Percentiles rank a stretch among this genome's conserved stretches.
These are phyloP conservation scores for Dryobota labecula DNA, from an alignment of 2,888 invertebrate species.

Conservation along the genomic window DNA sequence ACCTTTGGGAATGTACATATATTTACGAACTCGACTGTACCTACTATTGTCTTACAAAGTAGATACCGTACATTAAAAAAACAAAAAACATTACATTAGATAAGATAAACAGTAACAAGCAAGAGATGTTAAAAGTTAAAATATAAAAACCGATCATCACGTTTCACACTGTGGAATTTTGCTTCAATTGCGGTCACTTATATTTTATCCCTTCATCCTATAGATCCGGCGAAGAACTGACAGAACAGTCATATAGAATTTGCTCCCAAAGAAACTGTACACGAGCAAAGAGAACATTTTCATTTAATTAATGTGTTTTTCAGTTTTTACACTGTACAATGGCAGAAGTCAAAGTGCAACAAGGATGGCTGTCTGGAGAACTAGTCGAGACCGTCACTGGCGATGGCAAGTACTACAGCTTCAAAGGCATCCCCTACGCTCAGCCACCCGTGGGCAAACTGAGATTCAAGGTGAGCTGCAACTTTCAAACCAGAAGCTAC, in stretches of 20 bases:
- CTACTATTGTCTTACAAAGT: background rate
- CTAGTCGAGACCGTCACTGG: constrained; percentile 63
- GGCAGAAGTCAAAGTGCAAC: constrained; percentile 68
- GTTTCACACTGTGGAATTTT: no score
- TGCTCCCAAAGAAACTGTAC: no score
- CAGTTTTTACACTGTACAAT: constrained; percentile 36
- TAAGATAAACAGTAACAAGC: background rate
- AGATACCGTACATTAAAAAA: background rate
- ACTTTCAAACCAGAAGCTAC: background rate
- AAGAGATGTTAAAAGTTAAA: background rate
- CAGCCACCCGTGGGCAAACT: constrained; percentile 84
- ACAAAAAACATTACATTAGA: background rate
- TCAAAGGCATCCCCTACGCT: constrained; percentile 87
- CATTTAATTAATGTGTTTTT: background rate
- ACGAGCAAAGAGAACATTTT: no score
- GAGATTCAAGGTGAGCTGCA: constrained; percentile 82
- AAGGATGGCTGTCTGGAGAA: constrained; percentile 71
- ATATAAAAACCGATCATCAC: background rate
- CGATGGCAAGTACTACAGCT: constrained; percentile 71
- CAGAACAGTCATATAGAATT: no score
- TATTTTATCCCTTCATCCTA: no score
- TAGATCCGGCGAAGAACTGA: no score
- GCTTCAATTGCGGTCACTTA: no score
- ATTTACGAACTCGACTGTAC: no score
- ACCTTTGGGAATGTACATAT: no score